Percentiles rank a stretch among this genome's conserved stretches.
These are phyloP conservation scores for Hipposideros armiger DNA, from an alignment of 2,113 vertebrate genomes.

Conservation along the genomic window DNA sequence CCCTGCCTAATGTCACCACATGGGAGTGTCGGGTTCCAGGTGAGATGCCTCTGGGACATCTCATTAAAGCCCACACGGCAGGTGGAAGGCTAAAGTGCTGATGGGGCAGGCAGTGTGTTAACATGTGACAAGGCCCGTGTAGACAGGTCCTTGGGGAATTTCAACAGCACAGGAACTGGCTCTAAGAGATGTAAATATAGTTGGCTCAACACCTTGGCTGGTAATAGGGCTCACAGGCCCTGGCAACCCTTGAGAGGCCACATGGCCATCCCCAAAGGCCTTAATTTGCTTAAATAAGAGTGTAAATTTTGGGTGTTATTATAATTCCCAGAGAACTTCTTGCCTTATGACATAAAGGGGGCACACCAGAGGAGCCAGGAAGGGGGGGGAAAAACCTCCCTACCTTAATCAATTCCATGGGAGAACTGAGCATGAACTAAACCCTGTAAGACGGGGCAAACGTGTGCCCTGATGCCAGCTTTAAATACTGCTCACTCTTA, in stretches of 20 bases:
- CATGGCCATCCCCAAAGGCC: constrained; percentile 17
- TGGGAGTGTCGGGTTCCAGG: not conserved
- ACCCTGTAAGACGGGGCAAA: not conserved
- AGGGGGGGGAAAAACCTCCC: not conserved
- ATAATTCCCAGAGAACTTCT: constrained; percentile 32
- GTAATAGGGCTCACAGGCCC: not conserved
- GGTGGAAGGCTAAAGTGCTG: constrained; percentile 26
- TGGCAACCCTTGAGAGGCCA: constrained; percentile 45
- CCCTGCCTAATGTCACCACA: not conserved
- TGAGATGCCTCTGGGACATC: not conserved
- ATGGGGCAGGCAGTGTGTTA: not conserved
- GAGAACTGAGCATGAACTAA: constrained; percentile 33
- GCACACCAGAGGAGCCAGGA: not conserved
- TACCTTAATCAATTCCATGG: not conserved
- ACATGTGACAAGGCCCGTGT: constrained; percentile 34
- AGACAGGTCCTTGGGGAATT: constrained; percentile 15
- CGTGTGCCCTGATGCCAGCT: not conserved
- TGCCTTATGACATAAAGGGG: not conserved
- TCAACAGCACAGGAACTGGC: not conserved
- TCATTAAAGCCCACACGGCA: not conserved
- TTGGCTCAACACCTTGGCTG: constrained; percentile 46
- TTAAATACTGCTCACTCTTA: constrained; percentile 63
- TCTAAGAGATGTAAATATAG: not conserved
- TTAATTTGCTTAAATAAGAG: constrained; percentile 47
- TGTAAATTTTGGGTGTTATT: not conserved